Evolutionary conservation across 2,888 invertebrate genomes (phyloP).

Genomic region (Aphodius granarius): DNA sequence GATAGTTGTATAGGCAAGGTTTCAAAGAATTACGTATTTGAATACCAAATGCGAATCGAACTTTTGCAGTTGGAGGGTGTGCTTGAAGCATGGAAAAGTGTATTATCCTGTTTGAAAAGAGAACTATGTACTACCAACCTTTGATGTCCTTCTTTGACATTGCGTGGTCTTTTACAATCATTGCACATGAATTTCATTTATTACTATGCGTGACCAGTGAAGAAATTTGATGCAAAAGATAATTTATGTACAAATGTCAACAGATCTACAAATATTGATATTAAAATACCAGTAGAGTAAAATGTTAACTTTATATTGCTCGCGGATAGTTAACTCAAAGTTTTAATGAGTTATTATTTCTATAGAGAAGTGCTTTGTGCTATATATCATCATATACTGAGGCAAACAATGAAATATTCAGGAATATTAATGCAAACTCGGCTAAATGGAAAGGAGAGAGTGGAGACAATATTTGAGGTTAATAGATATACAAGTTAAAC

Average conservation of each 20-base stretch:
- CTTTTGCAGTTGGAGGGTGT: background rate
- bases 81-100: background rate
- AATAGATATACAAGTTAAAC: background rate
- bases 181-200: too few relatives aligned
- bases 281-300: too few relatives aligned
- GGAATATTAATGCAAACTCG: background rate
- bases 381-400: background rate
- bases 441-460: background rate
- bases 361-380: background rate
- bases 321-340: background rate
- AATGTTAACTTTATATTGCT: too few relatives aligned
- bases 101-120: background rate
- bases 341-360: background rate
- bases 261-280: too few relatives aligned
- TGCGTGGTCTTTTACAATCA: background rate
- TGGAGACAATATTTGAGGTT: background rate
- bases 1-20: background rate
- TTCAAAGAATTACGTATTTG: background rate
- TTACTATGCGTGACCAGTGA: background rate
- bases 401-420: background rate
- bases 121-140: background rate
- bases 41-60: background rate
- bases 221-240: too few relatives aligned
- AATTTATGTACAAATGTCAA: too few relatives aligned
- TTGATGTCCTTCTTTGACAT: background rate